Percentiles rank a stretch among this genome's conserved stretches.
These are phyloP conservation scores for Plectus sambesii DNA, from an alignment of 1,140 invertebrate genomes.

Conservation along the genomic window DNA sequence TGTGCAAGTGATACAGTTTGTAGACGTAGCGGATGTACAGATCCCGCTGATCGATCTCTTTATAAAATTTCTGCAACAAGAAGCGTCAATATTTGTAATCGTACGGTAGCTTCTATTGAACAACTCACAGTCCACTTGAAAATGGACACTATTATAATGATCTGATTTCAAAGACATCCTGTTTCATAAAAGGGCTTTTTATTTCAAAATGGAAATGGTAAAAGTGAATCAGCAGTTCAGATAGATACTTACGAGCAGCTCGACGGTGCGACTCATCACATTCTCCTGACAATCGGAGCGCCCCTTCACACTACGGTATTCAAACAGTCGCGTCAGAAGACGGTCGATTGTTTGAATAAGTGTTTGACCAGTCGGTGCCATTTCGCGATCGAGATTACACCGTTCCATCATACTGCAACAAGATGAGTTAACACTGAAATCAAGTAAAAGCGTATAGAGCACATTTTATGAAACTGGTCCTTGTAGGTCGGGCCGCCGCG, in stretches of 20 bases:
- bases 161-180: no score
- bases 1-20: constrained; percentile 77
- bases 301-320: constrained; percentile 65
- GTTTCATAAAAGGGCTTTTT: no score
- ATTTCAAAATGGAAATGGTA: no score
- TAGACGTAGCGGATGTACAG: constrained; percentile 93
- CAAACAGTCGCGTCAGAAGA: constrained; percentile 66
- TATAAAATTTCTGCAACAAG: no score
- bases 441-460: no score
- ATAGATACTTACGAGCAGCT: no score
- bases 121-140: no score
- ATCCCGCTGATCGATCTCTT: constrained; percentile 76
- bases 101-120: no score
- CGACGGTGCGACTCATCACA: constrained; percentile 91
- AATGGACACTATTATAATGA: no score
- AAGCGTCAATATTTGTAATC: no score
- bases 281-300: constrained; percentile 70
- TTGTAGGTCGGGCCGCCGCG: constrained; percentile 64
- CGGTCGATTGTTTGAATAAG: constrained; percentile 66
- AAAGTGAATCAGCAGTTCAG: constrained; percentile 78
- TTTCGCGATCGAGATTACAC: constrained; percentile 20
- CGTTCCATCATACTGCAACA: no score
- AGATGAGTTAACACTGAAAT: no score
- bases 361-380: constrained; percentile 49
- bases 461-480: constrained; percentile 61